These are phyloP conservation scores for Capreolus pygargus DNA, from an alignment of 2,113 vertebrate species.

Conservation along the genomic window DNA sequence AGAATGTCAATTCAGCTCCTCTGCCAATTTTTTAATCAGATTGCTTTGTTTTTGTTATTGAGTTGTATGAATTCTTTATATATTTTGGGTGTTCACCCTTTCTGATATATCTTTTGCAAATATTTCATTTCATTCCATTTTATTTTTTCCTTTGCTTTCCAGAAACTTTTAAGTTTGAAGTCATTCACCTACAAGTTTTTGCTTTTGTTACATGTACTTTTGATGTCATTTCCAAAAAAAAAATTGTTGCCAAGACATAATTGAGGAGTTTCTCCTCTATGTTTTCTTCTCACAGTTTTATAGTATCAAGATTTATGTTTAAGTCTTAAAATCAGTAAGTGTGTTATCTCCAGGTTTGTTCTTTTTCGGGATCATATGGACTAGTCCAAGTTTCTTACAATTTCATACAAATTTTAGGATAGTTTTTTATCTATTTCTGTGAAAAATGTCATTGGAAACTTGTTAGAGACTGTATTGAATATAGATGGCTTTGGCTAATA, in stretches of 20 bases:
- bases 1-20: background rate
- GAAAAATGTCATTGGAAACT: background rate
- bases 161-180: background rate
- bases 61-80: background rate
- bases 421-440: background rate
- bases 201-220: background rate
- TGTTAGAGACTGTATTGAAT: background rate
- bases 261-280: background rate
- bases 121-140: background rate
- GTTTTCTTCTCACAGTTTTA: background rate
- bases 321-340: background rate
- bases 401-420: background rate
- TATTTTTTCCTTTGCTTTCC: background rate
- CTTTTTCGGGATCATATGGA: background rate
- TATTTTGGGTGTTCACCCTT: background rate
- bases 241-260: background rate
- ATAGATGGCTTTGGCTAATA: background rate
- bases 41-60: background rate
- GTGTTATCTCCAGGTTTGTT: background rate
- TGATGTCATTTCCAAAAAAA: background rate
- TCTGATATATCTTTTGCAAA: background rate
- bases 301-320: background rate
- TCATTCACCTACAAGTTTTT: background rate
- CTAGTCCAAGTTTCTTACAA: background rate
- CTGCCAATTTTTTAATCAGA: background rate